phyloP scores from a whole-genome alignment of 2,888 invertebrate genomes.

The Zaprionus bogoriensis region DNA sequence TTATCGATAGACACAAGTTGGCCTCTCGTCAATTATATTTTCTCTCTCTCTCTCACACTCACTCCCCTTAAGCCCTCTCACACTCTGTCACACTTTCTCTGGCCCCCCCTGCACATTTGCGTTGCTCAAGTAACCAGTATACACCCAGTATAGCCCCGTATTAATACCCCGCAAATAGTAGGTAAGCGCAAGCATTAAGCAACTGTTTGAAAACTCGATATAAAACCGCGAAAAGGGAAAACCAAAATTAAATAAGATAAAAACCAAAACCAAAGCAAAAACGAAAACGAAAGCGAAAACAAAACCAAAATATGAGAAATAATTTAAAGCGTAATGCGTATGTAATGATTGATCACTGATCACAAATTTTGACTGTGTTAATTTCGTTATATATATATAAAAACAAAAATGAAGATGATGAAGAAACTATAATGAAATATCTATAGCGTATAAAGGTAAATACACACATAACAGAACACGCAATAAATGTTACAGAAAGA shows the following conservation, averaged over 20 bases:
- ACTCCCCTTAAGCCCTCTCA: not conserved
- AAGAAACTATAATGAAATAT: conserved; percentile 66
- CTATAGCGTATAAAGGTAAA: conserved; percentile 66
- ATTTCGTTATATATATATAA: conserved; percentile 81
- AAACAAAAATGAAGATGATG: conserved; percentile 46
- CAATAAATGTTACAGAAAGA: conserved; percentile 70
- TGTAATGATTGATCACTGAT: conserved; percentile 82
- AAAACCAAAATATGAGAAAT: conserved; percentile 37
- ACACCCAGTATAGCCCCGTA: conserved; percentile 28
- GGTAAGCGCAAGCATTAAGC: conserved; percentile 58
- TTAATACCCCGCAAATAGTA: conserved; percentile 41
- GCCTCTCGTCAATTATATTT: conserved; percentile 49
- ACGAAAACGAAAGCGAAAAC: conserved; percentile 2
- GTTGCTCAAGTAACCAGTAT: conserved; percentile 57
- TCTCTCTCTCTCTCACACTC: not conserved
- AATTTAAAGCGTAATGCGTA: conserved; percentile 70
- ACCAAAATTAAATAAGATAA: conserved; percentile 15
- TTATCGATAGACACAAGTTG: conserved; percentile 21
- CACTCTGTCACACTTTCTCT: not conserved
- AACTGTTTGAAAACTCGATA: conserved; percentile 50
- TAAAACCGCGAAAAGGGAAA: conserved; percentile 17
- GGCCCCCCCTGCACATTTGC: conserved; percentile 41
- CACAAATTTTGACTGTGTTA: conserved; percentile 83
- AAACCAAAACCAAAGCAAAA: conserved; percentile 19
- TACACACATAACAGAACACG: conserved; percentile 63